Base-by-base conservation (phyloP, 2,888 invertebrate genomes). In the Aelia acuminata region DNA sequence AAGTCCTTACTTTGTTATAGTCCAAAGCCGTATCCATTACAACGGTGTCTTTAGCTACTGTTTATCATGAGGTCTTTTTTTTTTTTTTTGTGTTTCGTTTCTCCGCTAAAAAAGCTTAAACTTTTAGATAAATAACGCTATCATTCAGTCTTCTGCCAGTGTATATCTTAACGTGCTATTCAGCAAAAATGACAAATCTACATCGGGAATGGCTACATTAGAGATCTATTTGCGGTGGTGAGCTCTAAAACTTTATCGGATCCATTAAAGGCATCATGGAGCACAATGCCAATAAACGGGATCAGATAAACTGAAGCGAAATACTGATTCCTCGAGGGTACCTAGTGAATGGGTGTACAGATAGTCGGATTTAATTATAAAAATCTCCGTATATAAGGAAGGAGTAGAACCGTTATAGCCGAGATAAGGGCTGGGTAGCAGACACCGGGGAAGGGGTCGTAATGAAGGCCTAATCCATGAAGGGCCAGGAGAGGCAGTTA, bases 281-380 rank as follows among this genome's bases (percentile, higher is more conserved):
- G 31, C 10, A 70, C 63, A 70, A 70, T 70, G 35, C 3, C 63
- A 70, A 35, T 70, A 70, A 35, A 70, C 31, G 31, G 20, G 13
- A 18, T 35, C 31, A 70, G 63, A 70, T 70, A 70, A 35, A 31
- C 5, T 20, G 15, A 70, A 20, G 7, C 18, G 18, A 70, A 31
- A 70, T 35, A 35, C 7, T 5, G 63, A 70, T 31, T 63, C 15
- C 31, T 15, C 18, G 35, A 35, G 63, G 31, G n/a, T n/a, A n/a
- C n/a, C n/a, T n/a, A 70, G 31, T 35, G 31, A 70, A 70, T 43
- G n/a, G 80, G n/a, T 43, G 43, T n/a, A 80, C n/a, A 35, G 39
- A 80, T 80, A 47, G 80, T 20, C 13, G 80, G 80, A 80, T 80
- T 80, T 43, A 47, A 80, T 80, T 43, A 80, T 80, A 80, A 80